phyloP scores from a whole-genome alignment of 2,888 invertebrate genomes.

The Plebejus melissa region DNA sequence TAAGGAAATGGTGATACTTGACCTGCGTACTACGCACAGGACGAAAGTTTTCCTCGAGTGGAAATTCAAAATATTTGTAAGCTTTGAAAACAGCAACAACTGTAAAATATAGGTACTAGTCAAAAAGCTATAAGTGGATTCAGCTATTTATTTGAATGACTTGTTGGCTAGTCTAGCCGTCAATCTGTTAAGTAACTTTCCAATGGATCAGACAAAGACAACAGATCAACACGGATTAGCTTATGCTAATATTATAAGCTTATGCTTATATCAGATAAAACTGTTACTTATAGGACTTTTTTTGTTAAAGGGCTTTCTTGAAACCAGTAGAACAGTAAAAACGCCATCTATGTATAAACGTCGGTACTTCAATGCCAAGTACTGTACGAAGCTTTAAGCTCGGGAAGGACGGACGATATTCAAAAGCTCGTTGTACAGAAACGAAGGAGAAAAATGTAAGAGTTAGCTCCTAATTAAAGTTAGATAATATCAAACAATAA shows the following conservation, averaged over 20 bases:
- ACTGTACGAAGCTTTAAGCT: conserved; percentile 24
- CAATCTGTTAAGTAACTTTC: neutral
- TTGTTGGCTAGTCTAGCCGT: no score
- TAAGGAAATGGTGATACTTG: no score
- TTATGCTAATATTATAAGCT: no score
- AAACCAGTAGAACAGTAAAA: neutral
- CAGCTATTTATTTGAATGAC: no score
- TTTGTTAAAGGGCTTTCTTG: neutral
- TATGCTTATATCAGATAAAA: neutral
- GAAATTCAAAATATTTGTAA: no score
- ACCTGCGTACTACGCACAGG: no score
- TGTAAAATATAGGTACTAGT: no score
- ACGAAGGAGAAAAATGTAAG: neutral
- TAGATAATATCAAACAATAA: no score
- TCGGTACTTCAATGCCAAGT: conserved; percentile 36
- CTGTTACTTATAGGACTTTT: neutral
- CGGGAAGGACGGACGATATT: neutral
- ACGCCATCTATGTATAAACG: conserved; percentile 43
- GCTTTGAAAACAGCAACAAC: no score
- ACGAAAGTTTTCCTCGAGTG: no score
- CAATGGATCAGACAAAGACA: neutral
- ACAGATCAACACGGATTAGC: neutral
- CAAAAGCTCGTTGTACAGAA: neutral
- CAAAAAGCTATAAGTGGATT: no score
- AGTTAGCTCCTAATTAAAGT: no score